Percentiles rank a stretch among this genome's conserved stretches.
These are phyloP conservation scores for Trichoplusia ni DNA, from an alignment of 1,140 invertebrate species.

Conservation along the genomic window DNA sequence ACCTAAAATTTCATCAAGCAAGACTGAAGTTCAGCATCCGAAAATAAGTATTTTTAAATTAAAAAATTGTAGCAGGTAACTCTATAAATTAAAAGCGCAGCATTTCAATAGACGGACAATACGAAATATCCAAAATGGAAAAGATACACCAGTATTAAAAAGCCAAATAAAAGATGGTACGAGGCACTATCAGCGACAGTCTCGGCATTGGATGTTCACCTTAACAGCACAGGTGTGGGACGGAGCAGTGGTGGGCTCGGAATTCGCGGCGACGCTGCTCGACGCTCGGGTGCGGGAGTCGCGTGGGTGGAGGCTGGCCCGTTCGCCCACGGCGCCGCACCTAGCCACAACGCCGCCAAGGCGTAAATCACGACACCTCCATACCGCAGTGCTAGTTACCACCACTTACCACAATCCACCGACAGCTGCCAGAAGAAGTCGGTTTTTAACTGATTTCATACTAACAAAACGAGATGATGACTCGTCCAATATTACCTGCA, in stretches of 20 bases:
- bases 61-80: too few species aligned
- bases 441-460: too few species aligned
- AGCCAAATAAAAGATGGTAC: neutral
- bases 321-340: conserved; percentile 70
- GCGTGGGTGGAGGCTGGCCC: conserved; percentile 52
- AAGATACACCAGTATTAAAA: too few species aligned
- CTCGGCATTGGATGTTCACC: neutral
- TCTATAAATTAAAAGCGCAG: too few species aligned
- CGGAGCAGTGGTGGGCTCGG: conserved; percentile 59
- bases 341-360: conserved; percentile 57
- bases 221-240: conserved; percentile 34
- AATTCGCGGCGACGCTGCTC: conserved; percentile 62
- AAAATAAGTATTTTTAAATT: too few species aligned
- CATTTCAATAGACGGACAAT: too few species aligned
- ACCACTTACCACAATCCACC: neutral
- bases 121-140: too few species aligned
- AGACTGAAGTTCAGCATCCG: too few species aligned
- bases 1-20: too few species aligned
- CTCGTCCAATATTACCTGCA: too few species aligned
- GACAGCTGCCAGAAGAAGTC: conserved; percentile 21
- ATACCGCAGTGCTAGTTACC: conserved; percentile 35
- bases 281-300: conserved; percentile 46
- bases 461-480: too few species aligned
- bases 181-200: neutral
- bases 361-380: conserved; percentile 49